These are phyloP conservation scores for Endomychus coccineus DNA, from an alignment of 2,888 invertebrate species.

Conservation along the genomic window DNA sequence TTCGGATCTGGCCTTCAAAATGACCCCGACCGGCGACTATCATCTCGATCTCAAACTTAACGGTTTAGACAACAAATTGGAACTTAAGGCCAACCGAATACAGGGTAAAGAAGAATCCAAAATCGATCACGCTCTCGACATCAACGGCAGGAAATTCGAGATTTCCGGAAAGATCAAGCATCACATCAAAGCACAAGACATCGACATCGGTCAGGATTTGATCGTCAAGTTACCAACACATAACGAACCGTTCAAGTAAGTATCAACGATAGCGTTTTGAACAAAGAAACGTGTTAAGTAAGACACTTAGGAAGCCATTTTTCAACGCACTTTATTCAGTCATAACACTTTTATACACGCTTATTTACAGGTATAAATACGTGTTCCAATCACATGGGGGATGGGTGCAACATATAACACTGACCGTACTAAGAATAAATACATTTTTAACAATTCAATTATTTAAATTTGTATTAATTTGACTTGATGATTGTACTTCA, in stretches of 20 bases:
- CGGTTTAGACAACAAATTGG: slow-evolving; percentile 46
- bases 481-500: too few relatives aligned
- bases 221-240: slow-evolving; percentile 51
- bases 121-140: slow-evolving; percentile 51
- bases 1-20: slow-evolving; percentile 26
- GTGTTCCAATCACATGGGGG: too few relatives aligned
- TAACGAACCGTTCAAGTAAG: slow-evolving; percentile 52
- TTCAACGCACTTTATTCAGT: too few relatives aligned
- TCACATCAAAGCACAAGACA: slow-evolving; percentile 48
- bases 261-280: too few relatives aligned
- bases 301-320: too few relatives aligned
- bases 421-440: too few relatives aligned
- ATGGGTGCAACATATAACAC: too few relatives aligned
- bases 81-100: slow-evolving; percentile 51
- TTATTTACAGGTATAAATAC: too few relatives aligned
- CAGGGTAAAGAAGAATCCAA: slow-evolving; percentile 52
- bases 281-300: too few relatives aligned
- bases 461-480: too few relatives aligned
- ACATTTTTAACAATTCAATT: too few relatives aligned
- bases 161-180: slow-evolving; percentile 53
- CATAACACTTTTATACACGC: too few relatives aligned
- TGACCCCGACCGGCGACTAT: slow-evolving; percentile 44
- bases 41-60: slow-evolving; percentile 51
- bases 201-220: slow-evolving; percentile 51
- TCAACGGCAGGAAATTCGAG: slow-evolving; percentile 57